Percentiles rank a stretch among this genome's conserved stretches.
Conservation (phyloP, 2,797 vertebrate species). For the Spheniscus humboldti region DNA sequence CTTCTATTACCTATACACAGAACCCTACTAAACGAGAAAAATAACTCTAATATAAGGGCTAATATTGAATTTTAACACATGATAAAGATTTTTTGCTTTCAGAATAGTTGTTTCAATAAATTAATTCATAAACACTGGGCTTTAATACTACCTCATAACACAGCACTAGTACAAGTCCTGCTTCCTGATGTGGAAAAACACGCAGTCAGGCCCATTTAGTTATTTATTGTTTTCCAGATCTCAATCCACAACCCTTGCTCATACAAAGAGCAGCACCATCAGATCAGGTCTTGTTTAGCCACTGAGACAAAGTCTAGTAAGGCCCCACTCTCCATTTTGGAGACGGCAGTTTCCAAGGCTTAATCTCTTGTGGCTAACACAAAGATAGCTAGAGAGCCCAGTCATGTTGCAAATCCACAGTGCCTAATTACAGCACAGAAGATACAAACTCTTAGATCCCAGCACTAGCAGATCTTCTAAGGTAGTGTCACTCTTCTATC, state of each 20-base stretch:
- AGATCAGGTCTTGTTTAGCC: not conserved
- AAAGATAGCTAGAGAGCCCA: too few relatives aligned
- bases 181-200: not conserved
- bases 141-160: not conserved
- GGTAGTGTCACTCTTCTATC: too few relatives aligned
- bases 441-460: not conserved
- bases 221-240: not conserved
- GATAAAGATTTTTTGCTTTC: not conserved
- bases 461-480: not conserved
- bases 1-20: not conserved
- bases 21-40: not conserved
- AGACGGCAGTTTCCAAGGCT: not conserved
- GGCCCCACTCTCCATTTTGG: not conserved
- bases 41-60: not conserved
- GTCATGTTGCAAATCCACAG: not conserved
- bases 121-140: not conserved
- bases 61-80: not conserved
- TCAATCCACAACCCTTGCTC: not conserved
- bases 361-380: not conserved
- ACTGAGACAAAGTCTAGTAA: not conserved
- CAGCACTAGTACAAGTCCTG: not conserved
- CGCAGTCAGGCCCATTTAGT: not conserved
- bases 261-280: not conserved
- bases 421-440: not conserved
- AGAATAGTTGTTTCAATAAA: not conserved